These are phyloP conservation scores for Tretioscincus oriximinensis DNA, from an alignment of 2,113 vertebrate genomes.

Conservation along the genomic window DNA sequence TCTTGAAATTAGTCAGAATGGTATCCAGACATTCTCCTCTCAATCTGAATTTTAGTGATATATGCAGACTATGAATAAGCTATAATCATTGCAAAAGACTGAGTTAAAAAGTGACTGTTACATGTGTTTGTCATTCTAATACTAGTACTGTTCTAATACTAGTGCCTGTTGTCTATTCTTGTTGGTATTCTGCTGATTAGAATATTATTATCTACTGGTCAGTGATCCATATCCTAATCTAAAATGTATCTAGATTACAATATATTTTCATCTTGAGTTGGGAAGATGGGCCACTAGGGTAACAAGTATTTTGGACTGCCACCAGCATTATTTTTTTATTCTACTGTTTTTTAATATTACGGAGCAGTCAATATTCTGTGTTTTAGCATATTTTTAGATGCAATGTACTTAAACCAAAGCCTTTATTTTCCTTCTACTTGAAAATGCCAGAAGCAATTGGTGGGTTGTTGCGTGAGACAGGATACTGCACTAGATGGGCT, in stretches of 20 bases:
- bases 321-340: no score
- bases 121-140: neutral
- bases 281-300: no score
- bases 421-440: no score
- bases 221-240: neutral
- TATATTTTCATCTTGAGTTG: no score
- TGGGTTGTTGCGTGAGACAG: no score
- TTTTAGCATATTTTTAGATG: no score
- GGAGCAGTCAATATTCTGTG: no score
- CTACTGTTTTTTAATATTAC: no score
- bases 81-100: neutral
- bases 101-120: neutral
- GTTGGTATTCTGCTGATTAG: neutral
- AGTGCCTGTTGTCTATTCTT: neutral
- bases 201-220: neutral
- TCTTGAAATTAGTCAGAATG: neutral
- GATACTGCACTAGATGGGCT: no score
- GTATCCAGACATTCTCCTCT: neutral
- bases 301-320: no score
- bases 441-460: no score
- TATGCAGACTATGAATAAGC: neutral
- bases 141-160: neutral
- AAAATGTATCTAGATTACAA: neutral
- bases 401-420: no score
- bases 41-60: neutral